Evolutionary conservation across 1,140 invertebrate genomes (phyloP).

Genomic region (Diorhabda carinulata): DNA sequence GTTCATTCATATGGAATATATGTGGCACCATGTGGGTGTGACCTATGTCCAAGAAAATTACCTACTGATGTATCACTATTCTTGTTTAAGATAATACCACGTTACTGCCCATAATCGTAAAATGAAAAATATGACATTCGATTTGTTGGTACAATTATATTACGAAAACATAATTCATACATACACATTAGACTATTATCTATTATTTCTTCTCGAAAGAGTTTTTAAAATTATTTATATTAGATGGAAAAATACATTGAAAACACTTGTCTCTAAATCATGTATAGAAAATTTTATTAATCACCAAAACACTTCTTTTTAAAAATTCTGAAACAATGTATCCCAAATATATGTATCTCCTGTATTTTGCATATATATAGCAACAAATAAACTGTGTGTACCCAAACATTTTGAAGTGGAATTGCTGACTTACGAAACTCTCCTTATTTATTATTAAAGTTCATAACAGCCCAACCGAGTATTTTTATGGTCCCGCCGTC

Average conservation of each 20-base stretch:
- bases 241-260: too few species aligned
- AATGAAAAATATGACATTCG: conserved; percentile 1
- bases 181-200: too few species aligned
- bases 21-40: neutral
- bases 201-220: too few species aligned
- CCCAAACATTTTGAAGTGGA: neutral
- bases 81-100: neutral
- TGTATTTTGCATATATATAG: neutral
- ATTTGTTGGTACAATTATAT: neutral
- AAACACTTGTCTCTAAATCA: too few species aligned
- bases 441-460: conserved; percentile 3
- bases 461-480: conserved; percentile 1
- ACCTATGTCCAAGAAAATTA: neutral
- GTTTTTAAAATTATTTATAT: too few species aligned
- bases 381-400: conserved; percentile 1
- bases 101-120: neutral
- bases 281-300: too few species aligned
- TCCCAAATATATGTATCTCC: neutral
- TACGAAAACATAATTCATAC: neutral
- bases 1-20: neutral
- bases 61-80: neutral
- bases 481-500: neutral
- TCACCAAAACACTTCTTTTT: too few species aligned
- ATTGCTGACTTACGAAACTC: neutral
- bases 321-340: neutral